Percentiles rank a stretch among this genome's conserved stretches.
phyloP scores from a whole-genome alignment of 2,113 vertebrate species.

The Aegithalos caudatus region DNA sequence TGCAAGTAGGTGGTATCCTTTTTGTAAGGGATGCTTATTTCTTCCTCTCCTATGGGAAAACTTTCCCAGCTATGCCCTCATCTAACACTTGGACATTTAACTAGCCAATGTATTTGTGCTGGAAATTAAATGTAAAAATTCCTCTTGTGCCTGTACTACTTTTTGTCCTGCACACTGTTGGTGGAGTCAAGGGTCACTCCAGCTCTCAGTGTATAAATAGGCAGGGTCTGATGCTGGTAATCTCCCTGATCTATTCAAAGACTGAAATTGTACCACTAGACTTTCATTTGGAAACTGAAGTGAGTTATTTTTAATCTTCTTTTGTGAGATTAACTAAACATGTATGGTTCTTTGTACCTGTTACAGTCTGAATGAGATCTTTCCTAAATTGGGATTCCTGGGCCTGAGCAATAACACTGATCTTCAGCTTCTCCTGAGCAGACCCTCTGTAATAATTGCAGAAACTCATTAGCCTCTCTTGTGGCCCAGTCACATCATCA shows the following conservation, averaged over 20 bases:
- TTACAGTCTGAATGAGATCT: neutral
- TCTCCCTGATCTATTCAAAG: neutral
- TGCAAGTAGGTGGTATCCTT: neutral
- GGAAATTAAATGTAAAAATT: neutral
- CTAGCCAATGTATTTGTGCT: neutral
- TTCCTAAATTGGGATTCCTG: neutral
- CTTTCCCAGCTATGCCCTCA: neutral
- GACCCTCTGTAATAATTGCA: neutral
- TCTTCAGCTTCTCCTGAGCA: neutral
- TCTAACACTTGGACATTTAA: neutral
- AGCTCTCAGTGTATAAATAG: neutral
- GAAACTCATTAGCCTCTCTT: slow-evolving; percentile 9
- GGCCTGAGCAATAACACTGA: neutral
- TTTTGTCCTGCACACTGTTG: neutral
- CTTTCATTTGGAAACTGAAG: neutral
- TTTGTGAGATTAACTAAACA: neutral
- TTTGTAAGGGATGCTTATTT: neutral
- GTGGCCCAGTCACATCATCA: neutral
- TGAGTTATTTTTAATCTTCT: neutral
- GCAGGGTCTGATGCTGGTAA: neutral
- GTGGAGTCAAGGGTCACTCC: neutral
- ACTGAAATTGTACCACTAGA: neutral
- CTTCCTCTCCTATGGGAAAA: neutral
- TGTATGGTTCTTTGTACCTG: neutral
- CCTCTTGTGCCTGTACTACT: neutral